A percentile compares a stretch with the other conserved stretches of the same genome.
These are phyloP conservation scores for Xyliphius kryptos DNA, from an alignment of 2,113 vertebrate genomes.

Conservation along the genomic window DNA sequence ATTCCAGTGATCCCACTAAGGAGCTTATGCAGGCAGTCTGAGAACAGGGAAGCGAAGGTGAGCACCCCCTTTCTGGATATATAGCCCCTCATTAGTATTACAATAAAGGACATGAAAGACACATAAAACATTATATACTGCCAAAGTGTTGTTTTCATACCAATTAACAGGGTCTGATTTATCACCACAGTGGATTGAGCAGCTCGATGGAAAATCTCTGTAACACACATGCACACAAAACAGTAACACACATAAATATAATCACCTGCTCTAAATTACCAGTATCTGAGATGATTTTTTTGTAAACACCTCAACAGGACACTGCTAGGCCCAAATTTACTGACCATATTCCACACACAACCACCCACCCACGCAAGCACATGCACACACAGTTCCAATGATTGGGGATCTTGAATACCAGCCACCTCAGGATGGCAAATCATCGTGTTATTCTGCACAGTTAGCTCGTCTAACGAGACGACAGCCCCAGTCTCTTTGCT, in stretches of 20 bases:
- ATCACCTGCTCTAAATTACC: background rate
- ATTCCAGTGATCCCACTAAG: constrained; percentile 85
- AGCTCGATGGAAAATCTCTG: constrained; percentile 66
- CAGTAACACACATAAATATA: constrained; percentile 17
- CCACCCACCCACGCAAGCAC: background rate
- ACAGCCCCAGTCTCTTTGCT: constrained; percentile 15
- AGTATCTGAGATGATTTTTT: background rate
- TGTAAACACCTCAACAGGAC: constrained; percentile 7
- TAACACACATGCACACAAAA: constrained; percentile 36
- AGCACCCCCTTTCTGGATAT: constrained; percentile 72
- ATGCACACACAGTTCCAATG: constrained; percentile 1
- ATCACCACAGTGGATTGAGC: constrained; percentile 83
- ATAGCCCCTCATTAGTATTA: constrained; percentile 96
- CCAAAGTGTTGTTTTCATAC: constrained; percentile 95
- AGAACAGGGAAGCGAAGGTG: constrained; percentile 56
- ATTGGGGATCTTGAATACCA: constrained; percentile 22
- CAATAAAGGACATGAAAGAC: constrained; percentile 96
- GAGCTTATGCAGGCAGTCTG: constrained; percentile 74
- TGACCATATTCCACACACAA: background rate
- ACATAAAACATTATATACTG: constrained; percentile 98
- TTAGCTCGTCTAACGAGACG: constrained; percentile 42
- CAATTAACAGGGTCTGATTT: constrained; percentile 90
- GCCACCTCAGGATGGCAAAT: constrained; percentile 33
- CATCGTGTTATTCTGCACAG: constrained; percentile 45
- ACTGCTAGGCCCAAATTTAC: too few relatives aligned